Evolutionary conservation across 2,888 invertebrate genomes (phyloP).

Genomic region (Tanypteryx hageni): DNA sequence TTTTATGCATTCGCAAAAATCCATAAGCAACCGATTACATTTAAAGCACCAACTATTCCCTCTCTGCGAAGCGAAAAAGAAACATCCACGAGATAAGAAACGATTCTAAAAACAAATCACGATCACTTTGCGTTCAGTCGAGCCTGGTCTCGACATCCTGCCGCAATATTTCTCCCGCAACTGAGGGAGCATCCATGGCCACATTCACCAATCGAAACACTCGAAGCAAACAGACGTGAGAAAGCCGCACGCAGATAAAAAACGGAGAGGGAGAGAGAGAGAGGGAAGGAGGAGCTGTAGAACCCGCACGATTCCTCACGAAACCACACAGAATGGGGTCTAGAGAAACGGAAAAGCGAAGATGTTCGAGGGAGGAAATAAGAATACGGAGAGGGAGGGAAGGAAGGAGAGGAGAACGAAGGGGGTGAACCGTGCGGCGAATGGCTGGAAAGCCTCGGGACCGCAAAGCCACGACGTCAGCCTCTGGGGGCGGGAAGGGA

Average conservation of each 20-base stretch:
- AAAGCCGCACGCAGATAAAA: background rate
- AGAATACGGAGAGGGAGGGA: background rate
- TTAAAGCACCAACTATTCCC: too few relatives aligned
- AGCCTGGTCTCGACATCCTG: too few relatives aligned
- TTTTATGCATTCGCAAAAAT: too few relatives aligned
- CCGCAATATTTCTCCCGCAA: too few relatives aligned
- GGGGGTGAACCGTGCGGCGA: background rate
- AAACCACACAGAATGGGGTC: background rate
- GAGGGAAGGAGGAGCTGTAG: too few relatives aligned
- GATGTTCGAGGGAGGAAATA: background rate
- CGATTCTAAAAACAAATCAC: too few relatives aligned
- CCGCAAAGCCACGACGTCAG: background rate
- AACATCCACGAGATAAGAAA: too few relatives aligned
- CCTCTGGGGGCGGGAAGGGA: background rate
- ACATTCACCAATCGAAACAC: too few relatives aligned
- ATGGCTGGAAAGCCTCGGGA: background rate
- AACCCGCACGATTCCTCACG: background rate
- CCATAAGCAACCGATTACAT: too few relatives aligned
- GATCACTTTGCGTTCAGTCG: too few relatives aligned
- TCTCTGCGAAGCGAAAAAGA: too few relatives aligned
- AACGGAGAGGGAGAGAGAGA: background rate
- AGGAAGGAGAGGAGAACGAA: background rate
- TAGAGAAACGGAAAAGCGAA: background rate
- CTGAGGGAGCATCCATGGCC: too few relatives aligned
- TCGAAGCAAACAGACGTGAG: background rate